Base-by-base conservation (phyloP, 2,113 vertebrate species). In the Athene cunicularia region DNA sequence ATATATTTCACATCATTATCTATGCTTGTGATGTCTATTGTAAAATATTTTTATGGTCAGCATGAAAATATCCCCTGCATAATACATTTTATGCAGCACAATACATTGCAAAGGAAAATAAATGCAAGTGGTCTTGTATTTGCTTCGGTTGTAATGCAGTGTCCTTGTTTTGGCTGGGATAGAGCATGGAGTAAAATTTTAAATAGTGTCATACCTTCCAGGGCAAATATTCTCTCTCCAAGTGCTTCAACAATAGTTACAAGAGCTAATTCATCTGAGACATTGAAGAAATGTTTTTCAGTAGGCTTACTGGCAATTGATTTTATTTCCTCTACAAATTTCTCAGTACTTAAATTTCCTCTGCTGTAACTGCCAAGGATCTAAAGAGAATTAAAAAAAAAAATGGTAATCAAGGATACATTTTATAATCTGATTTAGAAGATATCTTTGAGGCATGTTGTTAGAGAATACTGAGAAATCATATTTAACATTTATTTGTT, bases 201-300 rank as follows among this genome's bases (percentile, higher is more conserved):
- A 86, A 93, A 76, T 93, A 83, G 60, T 9, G 13, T 35, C 80
- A 68, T 98, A 99, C 99, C 99, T 98, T 99, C 99, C 77, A 99
- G 96, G 26, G 99, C 99, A 97, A 99, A 99, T 96, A 99, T 99
- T 97, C 98, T 98, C 95, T 98, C 99, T 94, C 99, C 99, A 55
- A 99, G 97, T 20, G 99, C 97, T 80, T 99, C 99, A 24, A 99
- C 99, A 68, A 99, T 99, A 79, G 96, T 99, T 91, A 99, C 52
- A 91, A 99, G 96, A 12, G 99, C 99, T 90, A 98, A 70, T 97
- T 99, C 99, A 91, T 99, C 99, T 2, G 99, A 99, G 93, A 99
- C 99, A 27, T 99, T 99, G 98, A 99, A 99, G 98, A 99, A 99
- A 96, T 99, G 99, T 49, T 99, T 99, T 24, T 98, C 98, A 27